phyloP scores from a whole-genome alignment of 1,140 invertebrate genomes.

The Hylaeus anthracinus region DNA sequence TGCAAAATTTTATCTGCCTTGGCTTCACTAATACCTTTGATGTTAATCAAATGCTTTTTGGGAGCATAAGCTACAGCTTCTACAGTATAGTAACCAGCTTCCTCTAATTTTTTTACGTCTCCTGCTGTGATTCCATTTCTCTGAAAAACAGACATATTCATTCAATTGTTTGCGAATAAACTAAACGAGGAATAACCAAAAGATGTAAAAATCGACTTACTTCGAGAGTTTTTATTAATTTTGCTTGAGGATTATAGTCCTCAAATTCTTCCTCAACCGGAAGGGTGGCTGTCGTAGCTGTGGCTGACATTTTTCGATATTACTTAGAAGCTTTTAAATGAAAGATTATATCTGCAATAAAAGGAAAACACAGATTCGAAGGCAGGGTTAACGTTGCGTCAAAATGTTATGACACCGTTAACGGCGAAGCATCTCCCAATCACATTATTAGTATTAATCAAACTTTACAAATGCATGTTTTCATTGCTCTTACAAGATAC shows the following conservation, averaged over 20 bases:
- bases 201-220: conserved; percentile 50
- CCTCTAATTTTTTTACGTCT: conserved; percentile 97
- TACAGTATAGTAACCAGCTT: conserved; percentile 96
- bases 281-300: conserved; percentile 59
- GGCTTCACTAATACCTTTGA: conserved; percentile 98
- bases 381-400: conserved; percentile 6
- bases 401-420: conserved; percentile 4
- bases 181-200: neutral
- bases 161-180: neutral
- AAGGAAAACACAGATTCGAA: neutral
- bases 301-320: conserved; percentile 51
- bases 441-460: neutral
- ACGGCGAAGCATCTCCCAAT: neutral
- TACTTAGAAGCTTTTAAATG: neutral
- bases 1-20: conserved; percentile 98
- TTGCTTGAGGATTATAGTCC: conserved; percentile 69
- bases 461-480: neutral
- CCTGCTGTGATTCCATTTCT: conserved; percentile 93
- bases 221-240: conserved; percentile 73
- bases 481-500: neutral
- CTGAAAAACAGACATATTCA: conserved; percentile 72
- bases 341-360: neutral
- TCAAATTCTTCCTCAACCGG: conserved; percentile 69
- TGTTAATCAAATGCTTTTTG: conserved; percentile 92
- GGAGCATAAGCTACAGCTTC: conserved; percentile 97